phyloP scores from a whole-genome alignment of 2,888 invertebrate genomes.

The Coenonympha arcania region DNA sequence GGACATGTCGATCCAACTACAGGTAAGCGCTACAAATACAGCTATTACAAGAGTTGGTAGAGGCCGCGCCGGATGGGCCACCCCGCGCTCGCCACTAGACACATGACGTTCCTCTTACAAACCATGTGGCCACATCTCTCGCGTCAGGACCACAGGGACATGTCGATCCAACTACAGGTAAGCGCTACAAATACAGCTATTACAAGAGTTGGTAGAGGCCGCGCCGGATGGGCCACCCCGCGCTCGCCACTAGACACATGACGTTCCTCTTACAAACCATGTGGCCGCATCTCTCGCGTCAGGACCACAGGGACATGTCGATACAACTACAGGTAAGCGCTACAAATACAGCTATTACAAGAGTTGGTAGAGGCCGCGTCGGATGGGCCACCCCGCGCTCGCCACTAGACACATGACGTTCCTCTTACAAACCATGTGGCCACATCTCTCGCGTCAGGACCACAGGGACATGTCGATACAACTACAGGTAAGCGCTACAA shows the following conservation, averaged over 20 bases:
- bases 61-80: no score
- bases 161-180: conserved; percentile 86
- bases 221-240: conserved; percentile 93
- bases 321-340: conserved; percentile 85
- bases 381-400: conserved; percentile 92
- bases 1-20: conserved; percentile 87
- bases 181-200: conserved; percentile 91
- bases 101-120: conserved; percentile 94
- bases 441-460: conserved; percentile 82
- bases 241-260: conserved; percentile 93
- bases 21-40: conserved; percentile 92
- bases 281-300: conserved; percentile 83
- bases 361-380: conserved; percentile 94
- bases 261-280: conserved; percentile 94
- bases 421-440: conserved; percentile 91
- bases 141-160: conserved; percentile 83
- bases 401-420: conserved; percentile 96
- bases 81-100: conserved; percentile 91
- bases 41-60: no score
- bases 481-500: no score
- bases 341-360: conserved; percentile 93
- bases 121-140: conserved; percentile 89
- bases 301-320: conserved; percentile 87
- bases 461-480: conserved; percentile 88
- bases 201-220: no score